Percentiles rank a stretch among this genome's conserved stretches.
Evolutionary conservation across 2,888 invertebrate species (phyloP).

Genomic region (Agrotis ipsilon): DNA sequence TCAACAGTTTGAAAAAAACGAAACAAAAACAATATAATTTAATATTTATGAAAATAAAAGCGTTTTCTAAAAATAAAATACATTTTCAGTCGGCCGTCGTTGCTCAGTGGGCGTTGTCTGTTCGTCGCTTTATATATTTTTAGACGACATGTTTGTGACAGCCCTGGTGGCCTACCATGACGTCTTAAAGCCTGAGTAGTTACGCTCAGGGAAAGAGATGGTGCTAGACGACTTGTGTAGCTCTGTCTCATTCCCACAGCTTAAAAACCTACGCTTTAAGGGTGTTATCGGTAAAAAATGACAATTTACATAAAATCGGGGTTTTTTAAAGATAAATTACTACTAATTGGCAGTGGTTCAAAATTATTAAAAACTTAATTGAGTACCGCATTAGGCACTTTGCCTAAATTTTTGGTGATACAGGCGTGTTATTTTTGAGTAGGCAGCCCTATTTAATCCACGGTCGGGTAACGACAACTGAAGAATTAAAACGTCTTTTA

Average conservation of each 20-base stretch:
- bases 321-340: too few species aligned
- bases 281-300: too few species aligned
- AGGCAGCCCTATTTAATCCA: slow-evolving; percentile 24
- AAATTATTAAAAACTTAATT: too few species aligned
- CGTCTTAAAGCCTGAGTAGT: too few species aligned
- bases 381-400: too few species aligned
- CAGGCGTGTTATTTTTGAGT: slow-evolving; percentile 10
- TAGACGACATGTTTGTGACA: slow-evolving; percentile 56
- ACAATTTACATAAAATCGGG: too few species aligned
- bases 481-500: slow-evolving; percentile 42
- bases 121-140: slow-evolving; percentile 58
- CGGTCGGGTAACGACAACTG: not conserved
- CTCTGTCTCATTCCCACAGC: too few species aligned
- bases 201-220: too few species aligned
- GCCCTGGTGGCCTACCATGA: too few species aligned
- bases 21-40: slow-evolving; percentile 8
- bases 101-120: slow-evolving; percentile 34
- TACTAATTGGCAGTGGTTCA: too few species aligned
- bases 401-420: not conserved
- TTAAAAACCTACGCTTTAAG: too few species aligned
- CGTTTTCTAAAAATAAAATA: slow-evolving; percentile 42
- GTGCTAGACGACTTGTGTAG: too few species aligned
- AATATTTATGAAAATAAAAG: slow-evolving; percentile 41
- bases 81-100: slow-evolving; percentile 30
- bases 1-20: slow-evolving; percentile 1